Evolutionary conservation across 1,140 invertebrate species (phyloP), one percentile per base, ranked within the genome.

Genomic region (Neomicropteryx cornuta): DNA sequence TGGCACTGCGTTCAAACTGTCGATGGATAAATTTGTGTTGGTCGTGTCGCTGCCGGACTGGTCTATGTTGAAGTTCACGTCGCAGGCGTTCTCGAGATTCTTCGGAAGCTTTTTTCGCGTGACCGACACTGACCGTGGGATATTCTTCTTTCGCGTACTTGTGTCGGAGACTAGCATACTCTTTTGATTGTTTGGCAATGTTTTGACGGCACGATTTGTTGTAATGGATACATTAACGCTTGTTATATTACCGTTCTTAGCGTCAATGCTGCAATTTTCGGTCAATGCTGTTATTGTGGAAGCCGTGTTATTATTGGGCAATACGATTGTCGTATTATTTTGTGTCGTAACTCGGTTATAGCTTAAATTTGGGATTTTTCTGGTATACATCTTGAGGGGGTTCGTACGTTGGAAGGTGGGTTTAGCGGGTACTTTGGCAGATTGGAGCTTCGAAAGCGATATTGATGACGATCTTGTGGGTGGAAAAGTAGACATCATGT

Each of bases 21-120:
- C 64, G 0, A 61, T 56, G 0, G 64, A 65, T 44, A 68, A 61
- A 41, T 66, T 66, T 0, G 62, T 68, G 3, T 65, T 56, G 19
- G 64, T 68, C 0, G 65, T 66, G 34, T 64, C 64, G 13, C 62
- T 66, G 11, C 63, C 67, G 32, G 64, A 66, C 32, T 65, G 35
- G 13, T 68, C 66, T 5, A 35, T 38, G 29, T 47, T 42, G 5
- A 42, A 47, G 35, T 47, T 47, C 2, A 35, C 37, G 30, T 62
- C 57, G 0, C 51, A 55, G 0, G 54, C 45, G n/a, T 43, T 44
- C 21, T 65, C 63, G 2, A 66, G 40, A 20, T 32, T 54, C 44
- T 65, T 66, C 1, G 61, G 55, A 2, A 61, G 43, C 42, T 66
- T 66, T 44, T 66, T 68, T 6, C 61, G 49, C 0, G 60, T 56